Evolutionary conservation across 1,140 invertebrate genomes (phyloP).

Genomic region (Gonatopus flavifemur): DNA sequence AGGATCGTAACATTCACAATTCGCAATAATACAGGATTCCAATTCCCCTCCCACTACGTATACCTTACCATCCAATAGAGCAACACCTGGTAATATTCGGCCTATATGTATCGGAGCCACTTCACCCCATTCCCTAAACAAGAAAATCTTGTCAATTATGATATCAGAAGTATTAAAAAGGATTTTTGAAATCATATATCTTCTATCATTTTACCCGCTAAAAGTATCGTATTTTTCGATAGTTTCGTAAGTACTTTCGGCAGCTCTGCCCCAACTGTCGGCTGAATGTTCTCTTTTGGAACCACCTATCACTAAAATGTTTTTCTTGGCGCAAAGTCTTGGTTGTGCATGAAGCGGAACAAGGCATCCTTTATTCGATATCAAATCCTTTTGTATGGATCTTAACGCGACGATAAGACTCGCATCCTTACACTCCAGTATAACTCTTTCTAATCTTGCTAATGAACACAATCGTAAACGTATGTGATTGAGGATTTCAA

Average conservation of each 20-base stretch:
- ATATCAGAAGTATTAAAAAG: background rate
- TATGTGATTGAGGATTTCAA: conserved; percentile 83
- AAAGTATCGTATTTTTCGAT: conserved; percentile 81
- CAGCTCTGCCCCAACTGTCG: conserved; percentile 62
- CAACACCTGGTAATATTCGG: conserved; percentile 86
- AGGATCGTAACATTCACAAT: conserved; percentile 86
- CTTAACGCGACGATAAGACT: conserved; percentile 78
- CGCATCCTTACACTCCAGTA: conserved; percentile 79
- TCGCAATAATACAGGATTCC: conserved; percentile 87
- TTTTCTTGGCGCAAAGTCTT: conserved; percentile 79
- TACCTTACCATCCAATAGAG: conserved; percentile 83
- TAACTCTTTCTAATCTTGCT: conserved; percentile 76
- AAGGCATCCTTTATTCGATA: conserved; percentile 74
- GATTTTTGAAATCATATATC: background rate
- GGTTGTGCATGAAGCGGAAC: conserved; percentile 77
- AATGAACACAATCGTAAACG: conserved; percentile 83
- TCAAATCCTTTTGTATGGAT: conserved; percentile 80
- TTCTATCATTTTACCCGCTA: conserved; percentile 60
- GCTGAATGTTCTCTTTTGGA: conserved; percentile 78
- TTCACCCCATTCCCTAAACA: conserved; percentile 75
- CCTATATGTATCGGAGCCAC: conserved; percentile 82
- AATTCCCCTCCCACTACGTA: conserved; percentile 92
- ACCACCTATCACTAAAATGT: conserved; percentile 89
- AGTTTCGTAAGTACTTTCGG: conserved; percentile 76
- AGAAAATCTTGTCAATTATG: conserved; percentile 13